phyloP scores from a whole-genome alignment of 2,888 invertebrate genomes.

The Colostygia pectinataria region DNA sequence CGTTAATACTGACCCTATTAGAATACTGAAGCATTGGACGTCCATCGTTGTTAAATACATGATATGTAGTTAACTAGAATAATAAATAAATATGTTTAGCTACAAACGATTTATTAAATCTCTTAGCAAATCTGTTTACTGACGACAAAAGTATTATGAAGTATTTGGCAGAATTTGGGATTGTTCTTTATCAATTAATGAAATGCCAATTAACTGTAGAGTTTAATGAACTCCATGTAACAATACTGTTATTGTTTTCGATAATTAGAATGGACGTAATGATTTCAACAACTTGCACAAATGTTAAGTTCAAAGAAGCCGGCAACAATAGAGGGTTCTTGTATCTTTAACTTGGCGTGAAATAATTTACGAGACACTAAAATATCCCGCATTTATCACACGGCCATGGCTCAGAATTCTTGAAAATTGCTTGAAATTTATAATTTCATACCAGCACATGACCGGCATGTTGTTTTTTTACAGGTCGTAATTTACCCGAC shows the following conservation, averaged over 20 bases:
- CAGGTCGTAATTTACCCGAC: constrained; percentile 43
- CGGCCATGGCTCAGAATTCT: constrained; percentile 26
- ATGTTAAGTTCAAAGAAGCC: neutral
- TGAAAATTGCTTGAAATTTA: constrained; percentile 27
- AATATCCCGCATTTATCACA: constrained; percentile 19
- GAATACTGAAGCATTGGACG: neutral
- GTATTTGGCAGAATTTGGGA: too few species aligned
- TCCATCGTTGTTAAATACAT: too few species aligned
- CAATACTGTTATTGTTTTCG: constrained; percentile 22
- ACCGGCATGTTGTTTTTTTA: constrained; percentile 39
- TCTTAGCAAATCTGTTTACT: constrained; percentile 8
- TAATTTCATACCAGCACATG: constrained; percentile 32
- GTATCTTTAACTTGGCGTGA: constrained; percentile 48
- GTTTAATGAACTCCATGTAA: constrained; percentile 15
- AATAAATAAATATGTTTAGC: neutral
- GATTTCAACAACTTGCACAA: constrained; percentile 14
- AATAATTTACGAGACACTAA: constrained; percentile 40
- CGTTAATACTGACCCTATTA: constrained; percentile 3
- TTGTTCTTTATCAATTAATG: constrained; percentile 4
- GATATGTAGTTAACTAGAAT: neutral
- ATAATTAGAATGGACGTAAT: constrained; percentile 27
- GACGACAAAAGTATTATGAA: neutral
- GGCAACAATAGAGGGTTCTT: constrained; percentile 23
- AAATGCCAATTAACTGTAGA: constrained; percentile 11
- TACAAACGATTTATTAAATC: constrained; percentile 14